Conservation (phyloP, 2,113 vertebrate genomes). For the Lonchura striata region DNA sequence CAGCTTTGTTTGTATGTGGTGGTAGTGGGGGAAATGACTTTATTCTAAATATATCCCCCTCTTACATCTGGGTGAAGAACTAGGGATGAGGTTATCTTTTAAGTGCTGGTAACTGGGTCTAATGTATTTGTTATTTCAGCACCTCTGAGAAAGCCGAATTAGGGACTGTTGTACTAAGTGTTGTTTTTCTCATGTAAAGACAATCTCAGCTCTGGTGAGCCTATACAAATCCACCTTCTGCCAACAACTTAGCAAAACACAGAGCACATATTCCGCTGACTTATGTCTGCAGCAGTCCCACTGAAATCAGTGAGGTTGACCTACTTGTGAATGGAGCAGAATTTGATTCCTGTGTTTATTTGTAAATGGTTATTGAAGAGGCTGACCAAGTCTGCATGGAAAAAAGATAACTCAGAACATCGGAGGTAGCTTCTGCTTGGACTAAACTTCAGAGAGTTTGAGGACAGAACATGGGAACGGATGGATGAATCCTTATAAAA, state of each 20-base stretch:
- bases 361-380: background rate
- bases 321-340: background rate
- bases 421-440: conserved; percentile 27
- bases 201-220: conserved; percentile 10
- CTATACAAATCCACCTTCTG: conserved; percentile 20
- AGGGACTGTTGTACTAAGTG: background rate
- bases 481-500: conserved; percentile 35
- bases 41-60: conserved; percentile 40
- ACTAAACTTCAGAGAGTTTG: background rate
- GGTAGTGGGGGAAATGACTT: conserved; percentile 21
- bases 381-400: background rate
- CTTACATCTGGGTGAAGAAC: conserved; percentile 23
- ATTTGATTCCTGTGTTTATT: conserved; percentile 43
- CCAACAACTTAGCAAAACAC: conserved; percentile 53
- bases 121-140: background rate
- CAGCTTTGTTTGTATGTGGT: conserved; percentile 41
- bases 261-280: conserved; percentile 41
- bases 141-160: background rate
- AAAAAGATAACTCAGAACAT: conserved; percentile 21
- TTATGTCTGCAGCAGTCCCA: conserved; percentile 33
- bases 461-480: conserved; percentile 28
- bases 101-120: background rate
- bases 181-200: conserved; percentile 21
- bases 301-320: conserved; percentile 9
- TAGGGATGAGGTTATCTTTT: conserved; percentile 16